phyloP scores from a whole-genome alignment of 2,888 invertebrate genomes.

The Drosophila mimica region DNA sequence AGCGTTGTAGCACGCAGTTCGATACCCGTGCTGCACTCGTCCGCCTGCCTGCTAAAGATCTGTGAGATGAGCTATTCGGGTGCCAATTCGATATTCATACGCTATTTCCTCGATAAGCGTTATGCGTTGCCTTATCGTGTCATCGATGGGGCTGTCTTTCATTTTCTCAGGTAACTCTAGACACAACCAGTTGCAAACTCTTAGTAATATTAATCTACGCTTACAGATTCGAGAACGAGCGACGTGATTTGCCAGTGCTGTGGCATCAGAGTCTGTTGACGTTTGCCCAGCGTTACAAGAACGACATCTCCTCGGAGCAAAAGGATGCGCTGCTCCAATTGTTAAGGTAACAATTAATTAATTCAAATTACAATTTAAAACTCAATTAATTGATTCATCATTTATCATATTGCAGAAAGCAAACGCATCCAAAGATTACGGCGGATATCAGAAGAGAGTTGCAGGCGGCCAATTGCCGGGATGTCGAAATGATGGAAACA shows the following conservation, averaged over 20 bases:
- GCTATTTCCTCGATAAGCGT: constrained; percentile 98
- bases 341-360: constrained; percentile 84
- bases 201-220: too few relatives aligned
- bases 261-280: constrained; percentile 98
- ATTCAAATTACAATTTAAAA: background rate
- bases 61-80: constrained; percentile 99
- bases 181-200: background rate
- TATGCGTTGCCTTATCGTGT: constrained; percentile 98
- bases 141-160: constrained; percentile 96
- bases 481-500: constrained; percentile 87
- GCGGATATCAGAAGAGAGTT: constrained; percentile 94
- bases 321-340: constrained; percentile 93
- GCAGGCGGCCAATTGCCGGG: constrained; percentile 92
- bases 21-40: constrained; percentile 97
- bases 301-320: constrained; percentile 97
- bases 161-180: constrained; percentile 92
- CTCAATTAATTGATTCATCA: constrained; percentile 14
- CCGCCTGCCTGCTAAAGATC: constrained; percentile 96
- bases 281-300: constrained; percentile 97
- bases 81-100: constrained; percentile 96
- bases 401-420: constrained; percentile 72
- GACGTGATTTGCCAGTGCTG: constrained; percentile 94
- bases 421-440: constrained; percentile 86
- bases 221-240: constrained; percentile 92
- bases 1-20: constrained; percentile 96